Evolutionary conservation across 2,113 vertebrate genomes (phyloP).

Genomic region (Empidonax alnorum): DNA sequence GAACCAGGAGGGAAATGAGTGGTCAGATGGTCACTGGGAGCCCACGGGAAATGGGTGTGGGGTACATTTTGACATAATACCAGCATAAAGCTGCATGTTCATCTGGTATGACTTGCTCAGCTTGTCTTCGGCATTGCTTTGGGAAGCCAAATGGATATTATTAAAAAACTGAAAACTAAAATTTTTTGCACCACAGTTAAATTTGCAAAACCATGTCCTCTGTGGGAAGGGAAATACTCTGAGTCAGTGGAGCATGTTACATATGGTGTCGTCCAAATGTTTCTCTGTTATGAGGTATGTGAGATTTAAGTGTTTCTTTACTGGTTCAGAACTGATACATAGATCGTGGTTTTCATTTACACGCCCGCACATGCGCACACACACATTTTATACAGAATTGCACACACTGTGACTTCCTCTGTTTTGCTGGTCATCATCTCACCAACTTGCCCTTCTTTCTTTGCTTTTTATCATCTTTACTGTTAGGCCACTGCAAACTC

Average conservation of each 20-base stretch:
- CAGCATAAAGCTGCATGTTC: background rate
- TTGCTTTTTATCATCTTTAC: background rate
- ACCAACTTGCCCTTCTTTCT: background rate
- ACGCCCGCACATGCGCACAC: fast-evolving
- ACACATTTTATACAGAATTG: background rate
- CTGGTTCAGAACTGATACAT: background rate
- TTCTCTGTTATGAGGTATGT: background rate
- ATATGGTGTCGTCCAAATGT: background rate
- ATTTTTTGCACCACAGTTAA: background rate
- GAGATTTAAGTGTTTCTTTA: background rate
- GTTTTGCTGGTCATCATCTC: background rate
- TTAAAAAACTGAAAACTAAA: background rate
- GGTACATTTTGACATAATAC: fast-evolving
- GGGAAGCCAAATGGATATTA: background rate
- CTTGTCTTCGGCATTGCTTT: background rate
- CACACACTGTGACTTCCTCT: background rate
- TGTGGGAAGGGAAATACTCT: background rate
- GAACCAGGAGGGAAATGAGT: background rate
- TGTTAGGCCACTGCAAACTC: background rate
- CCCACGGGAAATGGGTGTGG: background rate
- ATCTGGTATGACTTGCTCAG: background rate
- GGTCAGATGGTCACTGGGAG: fast-evolving
- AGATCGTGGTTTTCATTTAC: background rate
- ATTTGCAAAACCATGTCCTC: background rate
- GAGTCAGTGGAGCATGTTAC: background rate